Conservation (phyloP, 2,888 invertebrate genomes). For the Troides oblongomaculatus region DNA sequence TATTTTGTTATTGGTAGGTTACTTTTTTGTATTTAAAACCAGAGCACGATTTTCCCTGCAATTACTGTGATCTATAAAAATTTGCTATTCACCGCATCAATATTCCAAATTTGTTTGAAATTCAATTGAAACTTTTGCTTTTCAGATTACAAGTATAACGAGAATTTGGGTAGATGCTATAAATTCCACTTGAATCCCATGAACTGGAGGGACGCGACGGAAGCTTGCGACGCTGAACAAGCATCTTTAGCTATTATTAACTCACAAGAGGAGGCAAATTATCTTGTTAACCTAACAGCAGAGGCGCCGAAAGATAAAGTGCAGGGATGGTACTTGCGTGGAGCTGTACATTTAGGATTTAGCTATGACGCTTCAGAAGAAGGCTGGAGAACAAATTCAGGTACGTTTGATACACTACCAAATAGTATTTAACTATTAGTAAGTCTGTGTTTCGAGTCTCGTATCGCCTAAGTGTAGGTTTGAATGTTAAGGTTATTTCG, state of each 20-base stretch:
- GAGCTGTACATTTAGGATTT: slow-evolving; percentile 48
- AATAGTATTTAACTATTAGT: too few relatives aligned
- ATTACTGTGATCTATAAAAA: too few relatives aligned
- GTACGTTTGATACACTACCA: slow-evolving; percentile 35
- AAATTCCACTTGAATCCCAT: slow-evolving; percentile 55
- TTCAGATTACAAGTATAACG: slow-evolving; percentile 54
- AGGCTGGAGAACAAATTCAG: slow-evolving; percentile 51
- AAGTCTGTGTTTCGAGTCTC: too few relatives aligned
- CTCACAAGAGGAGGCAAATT: slow-evolving; percentile 48
- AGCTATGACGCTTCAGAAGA: slow-evolving; percentile 33
- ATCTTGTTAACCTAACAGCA: slow-evolving; percentile 45
- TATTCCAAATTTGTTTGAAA: not conserved
- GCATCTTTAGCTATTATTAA: slow-evolving; percentile 58
- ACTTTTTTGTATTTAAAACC: too few relatives aligned
- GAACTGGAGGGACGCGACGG: slow-evolving; percentile 58
- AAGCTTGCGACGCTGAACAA: slow-evolving; percentile 53
- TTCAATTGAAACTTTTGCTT: slow-evolving; percentile 23
- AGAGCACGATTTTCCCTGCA: too few relatives aligned
- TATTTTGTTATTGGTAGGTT: not conserved
- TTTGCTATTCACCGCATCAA: too few relatives aligned
- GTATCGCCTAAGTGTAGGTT: too few relatives aligned
- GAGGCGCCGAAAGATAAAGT: slow-evolving; percentile 45
- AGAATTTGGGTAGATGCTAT: slow-evolving; percentile 51
- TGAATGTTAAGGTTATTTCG: too few relatives aligned
- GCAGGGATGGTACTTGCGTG: slow-evolving; percentile 40